Evolutionary conservation across 2,113 vertebrate genomes (phyloP), one percentile per base, ranked within the genome.

Genomic region (Zosterops borbonicus): DNA sequence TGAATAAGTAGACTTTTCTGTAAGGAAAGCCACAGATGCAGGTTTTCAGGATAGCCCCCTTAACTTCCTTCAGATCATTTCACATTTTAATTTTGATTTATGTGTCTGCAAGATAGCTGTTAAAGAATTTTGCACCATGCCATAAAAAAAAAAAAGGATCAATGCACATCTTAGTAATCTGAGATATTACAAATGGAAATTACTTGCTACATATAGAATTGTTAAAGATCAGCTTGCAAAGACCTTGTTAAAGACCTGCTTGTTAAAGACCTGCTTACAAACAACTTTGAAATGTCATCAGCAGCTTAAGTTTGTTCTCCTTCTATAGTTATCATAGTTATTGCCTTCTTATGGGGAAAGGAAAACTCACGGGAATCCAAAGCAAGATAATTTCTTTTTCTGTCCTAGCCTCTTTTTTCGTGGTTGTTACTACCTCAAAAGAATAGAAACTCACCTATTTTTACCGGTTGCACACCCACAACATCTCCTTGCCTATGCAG

Each of bases 111-210:
- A 83, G 71, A 67, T 62, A 87, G 18, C 35, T 74, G 85, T 94
- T 96, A 94, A 74, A 94, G 68, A 81, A 83, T 93, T 94, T 97
- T 96, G 75, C 83, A 96, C 37, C 47, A 79, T 89, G 83, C 33
- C 46, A 52, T 83, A 81, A 96, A 86, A 16, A 78, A 97, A 97
- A 65, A 67, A 93, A 74, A 9, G 11, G 49, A 97, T 97, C 95
- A 97, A 92, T 95, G 87, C 17, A 83, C 56, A 94, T 89, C 76
- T 92, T 97, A 92, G 90, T 97, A 97, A 95, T 78, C 83, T 78
- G 42, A 96, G 89, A 87, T 96, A 94, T 96, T 97, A 92, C 74
- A 93, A 96, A 97, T 96, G 90, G 89, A 97, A 98, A 97, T 97
- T 95, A 92, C 83, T 89, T 95, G 83, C 87, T 96, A 97, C 96